Base-by-base conservation (phyloP, 2,797 vertebrate genomes). In the Fistularia commersonii region DNA sequence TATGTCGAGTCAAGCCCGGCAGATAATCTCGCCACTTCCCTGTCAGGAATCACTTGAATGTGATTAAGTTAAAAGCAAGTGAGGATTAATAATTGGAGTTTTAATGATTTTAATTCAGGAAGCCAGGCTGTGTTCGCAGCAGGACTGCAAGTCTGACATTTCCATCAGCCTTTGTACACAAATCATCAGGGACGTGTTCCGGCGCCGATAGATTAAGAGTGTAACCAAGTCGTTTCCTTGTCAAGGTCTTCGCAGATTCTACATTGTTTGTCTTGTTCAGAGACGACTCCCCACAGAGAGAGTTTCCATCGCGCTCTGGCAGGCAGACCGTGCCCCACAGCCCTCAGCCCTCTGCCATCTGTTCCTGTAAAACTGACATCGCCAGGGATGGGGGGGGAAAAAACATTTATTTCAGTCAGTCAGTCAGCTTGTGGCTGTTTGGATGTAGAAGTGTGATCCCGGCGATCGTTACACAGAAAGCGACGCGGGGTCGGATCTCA, bases 241-340 rank as follows among this genome's bases (percentile, higher is more conserved):
- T 52, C 60, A 56, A 41, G 23, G 34, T 15, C 57, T 41, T 31
- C 23, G 72, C 48, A 48, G 50, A 47, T 51, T 61, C 8, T 53
- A 46, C 43, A 53, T 62, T 69, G 36, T 68, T 64, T 66, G 51
- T 7, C 41, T 54, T 44, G 48, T 60, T 69, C 34, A 37, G 13
- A 32, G 45, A 32, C 6, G 39, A 37, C 35, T 62, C 62, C 86
- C 83, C 57, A 74, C 62, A 59, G 84, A 66, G 84, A 73, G 73
- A 74, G 80, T 87, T 85, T 87, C 86, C 83, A 85, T 80, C 77
- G 72, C 82, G 54, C 72, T 68, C 74, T 82, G 80, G 78, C 81
- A 69, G 66, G 6, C 85, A 80, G 72, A 77, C 84, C 79, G 83
- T 76, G 76, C 69, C 64, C 76, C 68, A 68, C 72, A 68, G 77